Evolutionary conservation across 2,113 vertebrate species (phyloP).

Genomic region (Talpa occidentalis): DNA sequence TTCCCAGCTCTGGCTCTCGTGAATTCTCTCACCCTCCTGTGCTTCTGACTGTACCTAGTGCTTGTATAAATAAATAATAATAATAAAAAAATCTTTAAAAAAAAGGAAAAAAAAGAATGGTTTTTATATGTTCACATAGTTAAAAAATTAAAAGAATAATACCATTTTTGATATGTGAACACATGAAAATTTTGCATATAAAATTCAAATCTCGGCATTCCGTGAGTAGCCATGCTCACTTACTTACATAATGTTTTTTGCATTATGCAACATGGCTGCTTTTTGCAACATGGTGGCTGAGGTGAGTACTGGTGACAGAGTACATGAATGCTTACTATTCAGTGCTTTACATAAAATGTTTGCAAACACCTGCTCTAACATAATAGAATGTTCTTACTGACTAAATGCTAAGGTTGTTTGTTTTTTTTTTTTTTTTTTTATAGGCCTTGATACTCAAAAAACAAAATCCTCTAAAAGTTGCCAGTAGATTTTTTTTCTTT

Average conservation of each 20-base stretch:
- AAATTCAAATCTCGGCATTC: slow-evolving; percentile 46
- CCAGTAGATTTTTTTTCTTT: slow-evolving; percentile 42
- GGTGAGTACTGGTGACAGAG: neutral
- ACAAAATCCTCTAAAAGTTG: slow-evolving; percentile 24
- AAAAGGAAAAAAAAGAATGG: too few relatives aligned
- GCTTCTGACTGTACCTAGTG: too few relatives aligned
- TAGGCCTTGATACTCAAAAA: neutral
- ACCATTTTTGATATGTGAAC: neutral
- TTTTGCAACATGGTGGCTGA: neutral
- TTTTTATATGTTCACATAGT: neutral
- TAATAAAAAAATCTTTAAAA: too few relatives aligned
- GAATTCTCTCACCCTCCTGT: too few relatives aligned
- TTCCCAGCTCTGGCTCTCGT: too few relatives aligned
- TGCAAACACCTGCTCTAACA: neutral
- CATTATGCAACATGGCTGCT: neutral
- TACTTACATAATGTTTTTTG: neutral
- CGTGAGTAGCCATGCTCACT: neutral
- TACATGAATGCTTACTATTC: neutral
- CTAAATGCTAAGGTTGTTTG: neutral
- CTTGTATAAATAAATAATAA: too few relatives aligned
- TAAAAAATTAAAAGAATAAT: neutral
- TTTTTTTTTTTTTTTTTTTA: neutral
- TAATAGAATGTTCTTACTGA: neutral
- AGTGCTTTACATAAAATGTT: neutral
- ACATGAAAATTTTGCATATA: neutral